Percentiles rank a stretch among this genome's conserved stretches.
Evolutionary conservation across 2,113 vertebrate species (phyloP).

Genomic region (Serinus canaria): DNA sequence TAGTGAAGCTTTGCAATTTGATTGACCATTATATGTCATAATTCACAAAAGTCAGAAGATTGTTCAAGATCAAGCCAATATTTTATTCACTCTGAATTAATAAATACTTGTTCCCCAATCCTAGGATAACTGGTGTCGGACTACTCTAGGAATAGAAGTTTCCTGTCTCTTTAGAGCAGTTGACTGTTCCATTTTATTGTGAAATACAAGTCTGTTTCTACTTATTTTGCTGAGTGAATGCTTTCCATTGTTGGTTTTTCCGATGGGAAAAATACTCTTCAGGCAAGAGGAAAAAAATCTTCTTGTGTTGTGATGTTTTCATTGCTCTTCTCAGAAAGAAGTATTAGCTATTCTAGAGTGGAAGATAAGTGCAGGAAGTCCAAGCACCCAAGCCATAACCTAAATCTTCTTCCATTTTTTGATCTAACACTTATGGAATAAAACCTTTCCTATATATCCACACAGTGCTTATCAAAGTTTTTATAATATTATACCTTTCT

Average conservation of each 20-base stretch:
- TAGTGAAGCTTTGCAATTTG: background rate
- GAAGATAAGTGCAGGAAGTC: background rate
- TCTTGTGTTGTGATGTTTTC: background rate
- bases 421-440: background rate
- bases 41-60: background rate
- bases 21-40: background rate
- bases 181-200: background rate
- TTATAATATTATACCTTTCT: background rate
- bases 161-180: background rate
- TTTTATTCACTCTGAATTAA: background rate
- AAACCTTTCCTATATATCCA: background rate
- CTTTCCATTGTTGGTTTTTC: background rate
- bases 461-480: background rate
- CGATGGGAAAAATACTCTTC: background rate
- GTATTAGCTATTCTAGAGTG: background rate
- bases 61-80: background rate
- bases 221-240: background rate
- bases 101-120: background rate
- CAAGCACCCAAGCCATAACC: background rate
- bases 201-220: background rate
- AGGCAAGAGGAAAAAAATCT: background rate
- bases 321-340: background rate
- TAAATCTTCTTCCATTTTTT: background rate
- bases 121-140: background rate
- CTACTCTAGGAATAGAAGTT: background rate